phyloP scores from a whole-genome alignment of 2,888 invertebrate species.

The Microchrysa polita region DNA sequence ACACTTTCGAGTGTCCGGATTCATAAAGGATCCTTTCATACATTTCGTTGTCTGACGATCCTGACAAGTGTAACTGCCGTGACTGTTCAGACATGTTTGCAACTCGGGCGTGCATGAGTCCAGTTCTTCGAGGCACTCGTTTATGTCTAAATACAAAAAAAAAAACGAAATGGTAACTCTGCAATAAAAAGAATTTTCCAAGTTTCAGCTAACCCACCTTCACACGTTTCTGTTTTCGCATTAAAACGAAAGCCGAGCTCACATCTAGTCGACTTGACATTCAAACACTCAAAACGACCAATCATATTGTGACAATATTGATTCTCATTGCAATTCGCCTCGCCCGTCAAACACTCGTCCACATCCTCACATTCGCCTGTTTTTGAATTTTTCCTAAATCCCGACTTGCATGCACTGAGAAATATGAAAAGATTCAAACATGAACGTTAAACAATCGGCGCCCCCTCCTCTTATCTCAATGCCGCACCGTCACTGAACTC shows the following conservation, averaged over 20 bases:
- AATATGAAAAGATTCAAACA: no score
- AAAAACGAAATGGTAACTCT: neutral
- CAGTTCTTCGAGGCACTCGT: conserved; percentile 74
- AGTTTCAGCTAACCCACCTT: conserved; percentile 64
- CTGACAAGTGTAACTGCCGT: conserved; percentile 76
- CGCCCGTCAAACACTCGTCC: conserved; percentile 75
- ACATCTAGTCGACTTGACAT: conserved; percentile 56
- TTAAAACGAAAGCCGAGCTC: conserved; percentile 68
- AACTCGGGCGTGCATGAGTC: conserved; percentile 74
- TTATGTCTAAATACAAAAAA: conserved; percentile 74
- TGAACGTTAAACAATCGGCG: no score
- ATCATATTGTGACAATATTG: conserved; percentile 59
- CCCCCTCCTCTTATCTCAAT: no score
- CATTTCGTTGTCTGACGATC: conserved; percentile 69
- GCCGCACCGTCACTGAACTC: no score
- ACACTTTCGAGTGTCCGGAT: conserved; percentile 67
- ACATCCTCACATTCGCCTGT: conserved; percentile 69
- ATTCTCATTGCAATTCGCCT: conserved; percentile 62
- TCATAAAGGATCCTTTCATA: conserved; percentile 72
- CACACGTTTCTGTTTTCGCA: conserved; percentile 67
- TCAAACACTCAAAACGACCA: conserved; percentile 73
- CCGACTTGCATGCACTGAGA: conserved; percentile 14
- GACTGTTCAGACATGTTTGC: conserved; percentile 76
- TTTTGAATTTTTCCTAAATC: neutral
- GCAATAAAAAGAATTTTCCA: neutral